Conservation (phyloP, 2,113 vertebrate genomes). For the Onychorhynchus coronatus region DNA sequence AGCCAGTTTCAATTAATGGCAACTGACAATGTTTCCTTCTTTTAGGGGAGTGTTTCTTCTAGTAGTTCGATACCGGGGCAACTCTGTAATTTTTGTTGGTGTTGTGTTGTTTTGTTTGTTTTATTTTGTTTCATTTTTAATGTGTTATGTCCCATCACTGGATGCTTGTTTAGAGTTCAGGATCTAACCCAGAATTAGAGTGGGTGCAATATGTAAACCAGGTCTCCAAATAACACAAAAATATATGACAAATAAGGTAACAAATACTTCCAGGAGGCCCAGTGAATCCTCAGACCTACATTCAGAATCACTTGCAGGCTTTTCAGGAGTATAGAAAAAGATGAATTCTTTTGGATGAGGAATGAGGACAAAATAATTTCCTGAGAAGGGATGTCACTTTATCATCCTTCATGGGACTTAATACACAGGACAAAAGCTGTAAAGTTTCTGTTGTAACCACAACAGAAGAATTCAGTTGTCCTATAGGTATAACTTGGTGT, state of each 20-base stretch:
- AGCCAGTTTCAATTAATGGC: neutral
- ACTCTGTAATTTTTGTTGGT: neutral
- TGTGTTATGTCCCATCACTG: neutral
- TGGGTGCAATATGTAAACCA: neutral
- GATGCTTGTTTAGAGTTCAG: neutral
- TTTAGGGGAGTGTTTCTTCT: neutral
- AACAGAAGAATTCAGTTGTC: neutral
- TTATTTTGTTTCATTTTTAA: neutral
- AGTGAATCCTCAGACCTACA: neutral
- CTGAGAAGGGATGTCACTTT: neutral
- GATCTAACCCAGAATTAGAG: neutral
- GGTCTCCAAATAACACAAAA: neutral
- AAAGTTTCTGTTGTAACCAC: neutral
- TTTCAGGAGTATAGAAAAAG: neutral
- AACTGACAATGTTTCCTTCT: neutral
- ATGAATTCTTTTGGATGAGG: neutral
- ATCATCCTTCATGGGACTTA: neutral
- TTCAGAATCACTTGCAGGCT: neutral
- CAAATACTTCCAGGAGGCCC: neutral
- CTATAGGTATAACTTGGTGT: neutral
- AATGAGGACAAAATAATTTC: neutral
- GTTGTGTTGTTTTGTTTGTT: neutral
- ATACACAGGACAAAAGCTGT: neutral
- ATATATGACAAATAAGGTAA: neutral
- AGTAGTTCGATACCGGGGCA: accelerated